These are phyloP conservation scores for Rhagonycha fulva DNA, from an alignment of 2,888 invertebrate species.

Conservation along the genomic window DNA sequence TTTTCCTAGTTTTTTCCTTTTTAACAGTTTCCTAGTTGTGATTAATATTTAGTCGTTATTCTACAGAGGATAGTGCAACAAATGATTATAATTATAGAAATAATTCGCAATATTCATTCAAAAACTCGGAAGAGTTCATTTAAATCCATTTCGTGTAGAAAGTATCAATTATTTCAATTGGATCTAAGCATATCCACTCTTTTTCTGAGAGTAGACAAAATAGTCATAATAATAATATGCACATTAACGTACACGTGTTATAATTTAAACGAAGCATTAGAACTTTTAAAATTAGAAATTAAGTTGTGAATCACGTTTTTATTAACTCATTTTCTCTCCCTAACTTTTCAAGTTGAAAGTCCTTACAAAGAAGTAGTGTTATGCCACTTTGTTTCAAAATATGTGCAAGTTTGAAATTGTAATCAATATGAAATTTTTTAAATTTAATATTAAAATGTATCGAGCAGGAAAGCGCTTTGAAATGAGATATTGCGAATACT, in stretches of 20 bases:
- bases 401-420: not conserved
- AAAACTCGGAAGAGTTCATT: not conserved
- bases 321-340: constrained; percentile 9
- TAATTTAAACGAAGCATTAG: not conserved
- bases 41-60: too few species aligned
- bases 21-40: too few species aligned
- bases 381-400: not conserved
- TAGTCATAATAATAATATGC: not conserved
- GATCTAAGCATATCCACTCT: not conserved
- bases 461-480: constrained; percentile 10
- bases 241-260: not conserved
- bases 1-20: too few species aligned
- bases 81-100: too few species aligned
- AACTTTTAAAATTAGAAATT: constrained; percentile 16
- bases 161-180: not conserved
- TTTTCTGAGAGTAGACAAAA: not conserved
- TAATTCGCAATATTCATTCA: too few species aligned
- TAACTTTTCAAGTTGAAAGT: constrained; percentile 16
- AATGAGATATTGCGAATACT: constrained; percentile 20
- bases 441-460: not conserved
- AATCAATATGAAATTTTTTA: constrained; percentile 8
- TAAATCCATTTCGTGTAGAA: not conserved
- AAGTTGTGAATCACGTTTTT: constrained; percentile 10
- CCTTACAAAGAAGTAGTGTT: constrained; percentile 4
- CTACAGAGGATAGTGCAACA: too few species aligned